A percentile compares a stretch with the other conserved stretches of the same genome.
Evolutionary conservation across 2,888 invertebrate genomes (phyloP).

Genomic region (Drosophila borealis): DNA sequence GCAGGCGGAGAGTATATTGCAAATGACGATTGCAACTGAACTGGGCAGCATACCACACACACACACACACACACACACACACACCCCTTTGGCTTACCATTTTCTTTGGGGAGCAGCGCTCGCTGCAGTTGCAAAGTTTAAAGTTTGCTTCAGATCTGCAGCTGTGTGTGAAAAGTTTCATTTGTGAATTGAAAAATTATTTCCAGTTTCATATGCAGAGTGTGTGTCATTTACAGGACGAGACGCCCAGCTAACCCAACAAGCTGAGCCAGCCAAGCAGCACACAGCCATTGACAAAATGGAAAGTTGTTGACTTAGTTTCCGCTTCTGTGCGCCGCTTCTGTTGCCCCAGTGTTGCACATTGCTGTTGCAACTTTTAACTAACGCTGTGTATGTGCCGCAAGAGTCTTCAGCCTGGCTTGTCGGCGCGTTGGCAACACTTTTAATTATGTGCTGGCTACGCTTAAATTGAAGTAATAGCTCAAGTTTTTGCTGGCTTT

Average conservation of each 20-base stretch:
- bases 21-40: constrained; percentile 72
- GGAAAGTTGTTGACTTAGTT: constrained; percentile 77
- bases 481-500: not conserved
- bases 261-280: constrained; percentile 36
- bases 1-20: constrained; percentile 31
- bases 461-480: constrained; percentile 21
- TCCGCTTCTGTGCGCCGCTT: constrained; percentile 53
- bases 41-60: constrained; percentile 26
- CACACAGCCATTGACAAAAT: constrained; percentile 71
- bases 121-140: constrained; percentile 66
- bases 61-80: not conserved
- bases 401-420: constrained; percentile 19
- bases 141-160: constrained; percentile 60
- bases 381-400: constrained; percentile 6
- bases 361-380: constrained; percentile 6
- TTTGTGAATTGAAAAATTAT: constrained; percentile 79
- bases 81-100: constrained; percentile 53
- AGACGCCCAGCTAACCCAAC: constrained; percentile 20
- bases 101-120: constrained; percentile 57
- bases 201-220: constrained; percentile 71
- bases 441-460: constrained; percentile 65
- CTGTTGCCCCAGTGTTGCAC: constrained; percentile 31
- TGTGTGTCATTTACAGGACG: constrained; percentile 66
- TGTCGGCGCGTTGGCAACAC: constrained; percentile 30
- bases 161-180: constrained; percentile 72